A percentile compares a stretch with the other conserved stretches of the same genome.
These are phyloP conservation scores for Eueides isabella DNA, from an alignment of 1,140 invertebrate species.

Conservation along the genomic window DNA sequence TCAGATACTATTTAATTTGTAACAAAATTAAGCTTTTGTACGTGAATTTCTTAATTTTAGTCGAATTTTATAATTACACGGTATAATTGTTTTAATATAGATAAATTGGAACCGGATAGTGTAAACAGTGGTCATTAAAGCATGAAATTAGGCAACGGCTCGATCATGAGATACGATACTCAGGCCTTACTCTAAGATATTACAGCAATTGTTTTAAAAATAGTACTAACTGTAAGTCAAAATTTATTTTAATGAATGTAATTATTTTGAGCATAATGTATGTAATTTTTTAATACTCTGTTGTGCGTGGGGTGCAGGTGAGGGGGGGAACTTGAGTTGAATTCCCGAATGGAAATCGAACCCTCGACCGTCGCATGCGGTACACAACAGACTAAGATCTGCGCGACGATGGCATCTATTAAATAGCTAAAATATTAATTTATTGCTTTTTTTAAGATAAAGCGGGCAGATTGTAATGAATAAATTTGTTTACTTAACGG, in stretches of 20 bases:
- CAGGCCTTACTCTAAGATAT: conserved; percentile 1
- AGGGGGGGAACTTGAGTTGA: too few species aligned
- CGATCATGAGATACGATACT: conserved; percentile 24
- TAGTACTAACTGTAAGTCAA: not conserved
- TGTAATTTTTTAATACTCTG: too few species aligned
- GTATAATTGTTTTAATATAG: conserved; percentile 16
- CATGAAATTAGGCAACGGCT: conserved; percentile 30
- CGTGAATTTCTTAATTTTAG: not conserved
- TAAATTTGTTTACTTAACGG: fast-evolving
- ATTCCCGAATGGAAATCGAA: too few species aligned
- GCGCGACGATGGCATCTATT: too few species aligned
- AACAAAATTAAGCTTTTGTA: not conserved
- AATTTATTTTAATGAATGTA: not conserved
- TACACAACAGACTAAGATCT: too few species aligned
- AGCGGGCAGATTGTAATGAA: too few species aligned
- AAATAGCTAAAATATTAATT: too few species aligned
- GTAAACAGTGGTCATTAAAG: conserved; percentile 25
- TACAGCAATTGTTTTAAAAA: not conserved
- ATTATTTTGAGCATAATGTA: too few species aligned
- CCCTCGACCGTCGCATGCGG: too few species aligned
- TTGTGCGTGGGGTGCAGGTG: too few species aligned
- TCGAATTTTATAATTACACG: not conserved
- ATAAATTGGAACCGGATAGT: conserved; percentile 21
- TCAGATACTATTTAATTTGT: too few species aligned
- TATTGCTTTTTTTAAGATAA: too few species aligned